Evolutionary conservation across 2,797 vertebrate species (phyloP), one percentile per base, ranked within the genome.

Genomic region (Platalea minor): DNA sequence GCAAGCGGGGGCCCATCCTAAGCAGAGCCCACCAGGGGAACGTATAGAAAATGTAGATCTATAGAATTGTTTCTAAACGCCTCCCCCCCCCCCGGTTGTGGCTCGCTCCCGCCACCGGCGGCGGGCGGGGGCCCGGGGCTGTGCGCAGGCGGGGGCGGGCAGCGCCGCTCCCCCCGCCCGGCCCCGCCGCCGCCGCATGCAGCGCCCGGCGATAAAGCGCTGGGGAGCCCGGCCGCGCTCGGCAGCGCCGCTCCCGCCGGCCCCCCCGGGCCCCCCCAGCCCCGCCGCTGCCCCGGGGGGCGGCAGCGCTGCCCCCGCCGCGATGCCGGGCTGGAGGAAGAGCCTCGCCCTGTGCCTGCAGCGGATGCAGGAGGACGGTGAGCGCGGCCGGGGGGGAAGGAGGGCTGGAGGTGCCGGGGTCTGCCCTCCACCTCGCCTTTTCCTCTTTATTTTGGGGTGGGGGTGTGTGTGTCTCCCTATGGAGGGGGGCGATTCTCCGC

Each of bases 341-440:
- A 99, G 99, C 97, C 98, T 99, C 96, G 98, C 98, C 98, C 97
- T 99, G 95, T 99, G 99, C 95, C 98, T 99, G 98, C 99, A 99
- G 98, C 98, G 98, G 96, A 98, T 99, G 98, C 98, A 99, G 89
- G 99, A 99, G 94, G 99, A 99, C 97, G 99, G 99, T 99, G 98
- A 98, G 99, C 37, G 21, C 48, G 25, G 74, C 54, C 3, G 37
- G 70, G 50, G 83, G 48, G 64, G 17, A 23, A 60, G 15, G 51
- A 13, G 77, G n/a, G 89, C 29, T 60, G 89, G 80, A 26, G 45
- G 9, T 25, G 83, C 53, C 43, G 10, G 81, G 53, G 2, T 45
- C 81, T 46, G 6, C 9, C 54, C 25, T 56, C 43, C 10, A 1
- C n/a, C 3, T 57, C 28, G 15, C 17, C 10, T 51, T 54, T 39